A percentile compares a stretch with the other conserved stretches of the same genome.
These are phyloP conservation scores for Steinernema feltiae DNA, from an alignment of 1,140 invertebrate species.

Conservation along the genomic window DNA sequence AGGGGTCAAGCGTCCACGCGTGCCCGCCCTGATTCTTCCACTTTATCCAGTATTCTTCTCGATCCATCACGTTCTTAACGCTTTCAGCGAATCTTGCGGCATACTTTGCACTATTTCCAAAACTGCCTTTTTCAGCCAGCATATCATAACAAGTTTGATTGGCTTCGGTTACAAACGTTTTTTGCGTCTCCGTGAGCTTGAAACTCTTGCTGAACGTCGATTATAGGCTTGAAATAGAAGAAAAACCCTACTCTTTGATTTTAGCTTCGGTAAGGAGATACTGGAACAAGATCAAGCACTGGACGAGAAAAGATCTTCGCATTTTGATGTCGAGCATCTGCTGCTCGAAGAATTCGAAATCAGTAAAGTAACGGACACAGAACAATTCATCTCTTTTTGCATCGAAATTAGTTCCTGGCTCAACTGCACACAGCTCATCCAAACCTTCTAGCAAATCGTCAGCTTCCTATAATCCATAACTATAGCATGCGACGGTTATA, in stretches of 20 bases:
- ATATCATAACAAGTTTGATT: neutral
- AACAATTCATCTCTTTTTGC: neutral
- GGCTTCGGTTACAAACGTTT: neutral
- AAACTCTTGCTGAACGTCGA: neutral
- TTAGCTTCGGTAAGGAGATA: neutral
- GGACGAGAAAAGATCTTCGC: neutral
- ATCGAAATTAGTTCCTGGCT: neutral
- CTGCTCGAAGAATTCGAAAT: conserved; percentile 7
- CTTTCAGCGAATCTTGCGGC: neutral
- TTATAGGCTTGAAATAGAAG: neutral
- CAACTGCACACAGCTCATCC: neutral
- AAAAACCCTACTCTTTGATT: neutral
- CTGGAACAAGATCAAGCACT: neutral
- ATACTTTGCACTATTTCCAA: too few species aligned
- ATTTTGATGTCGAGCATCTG: neutral
- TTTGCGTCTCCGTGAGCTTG: neutral
- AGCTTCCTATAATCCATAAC: neutral
- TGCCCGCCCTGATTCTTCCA: neutral
- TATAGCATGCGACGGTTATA: too few species aligned
- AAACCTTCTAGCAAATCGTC: neutral
- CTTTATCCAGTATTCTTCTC: neutral
- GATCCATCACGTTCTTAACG: neutral
- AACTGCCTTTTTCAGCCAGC: neutral
- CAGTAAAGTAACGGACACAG: neutral
- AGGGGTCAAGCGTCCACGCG: neutral